phyloP scores from a whole-genome alignment of 2,113 vertebrate species.

The Strix uralensis region DNA sequence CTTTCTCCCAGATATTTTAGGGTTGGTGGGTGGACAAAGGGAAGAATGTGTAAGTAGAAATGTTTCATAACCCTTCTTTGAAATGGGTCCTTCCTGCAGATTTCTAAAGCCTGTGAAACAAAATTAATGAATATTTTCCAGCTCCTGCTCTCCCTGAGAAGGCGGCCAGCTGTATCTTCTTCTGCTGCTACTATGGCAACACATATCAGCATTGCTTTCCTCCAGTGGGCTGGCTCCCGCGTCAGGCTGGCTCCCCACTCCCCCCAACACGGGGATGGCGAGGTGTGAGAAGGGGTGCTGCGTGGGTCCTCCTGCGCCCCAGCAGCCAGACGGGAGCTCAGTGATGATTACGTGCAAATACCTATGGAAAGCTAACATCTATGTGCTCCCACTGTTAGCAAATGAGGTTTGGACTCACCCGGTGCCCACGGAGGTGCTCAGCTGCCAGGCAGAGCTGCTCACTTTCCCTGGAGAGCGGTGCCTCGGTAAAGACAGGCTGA shows the following conservation, averaged over 20 bases:
- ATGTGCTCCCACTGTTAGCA: not conserved
- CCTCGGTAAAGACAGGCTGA: not conserved
- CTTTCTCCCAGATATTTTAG: not conserved
- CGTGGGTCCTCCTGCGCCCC: not conserved
- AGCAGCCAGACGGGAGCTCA: not conserved
- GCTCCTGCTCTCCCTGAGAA: not conserved
- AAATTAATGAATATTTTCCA: conserved; percentile 18
- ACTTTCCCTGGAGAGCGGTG: not conserved
- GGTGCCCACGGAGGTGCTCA: not conserved
- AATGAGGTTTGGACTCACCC: not conserved
- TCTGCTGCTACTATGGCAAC: conserved; percentile 62
- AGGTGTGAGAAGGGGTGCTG: not conserved
- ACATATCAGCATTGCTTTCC: not conserved
- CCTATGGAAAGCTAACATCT: rapidly evolving
- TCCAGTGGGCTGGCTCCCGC: not conserved
- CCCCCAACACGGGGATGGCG: rapidly evolving
- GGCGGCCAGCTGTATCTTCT: conserved; percentile 40
- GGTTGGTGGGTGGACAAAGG: not conserved
- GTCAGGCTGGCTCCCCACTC: not conserved
- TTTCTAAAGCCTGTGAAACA: conserved; percentile 12
- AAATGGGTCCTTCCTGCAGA: not conserved
- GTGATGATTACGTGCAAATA: not conserved
- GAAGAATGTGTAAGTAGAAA: not conserved
- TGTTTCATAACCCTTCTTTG: not conserved
- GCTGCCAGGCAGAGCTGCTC: not conserved